These are phyloP conservation scores for Chlorodrepanis virens DNA, from an alignment of 2,113 vertebrate genomes.

Conservation along the genomic window DNA sequence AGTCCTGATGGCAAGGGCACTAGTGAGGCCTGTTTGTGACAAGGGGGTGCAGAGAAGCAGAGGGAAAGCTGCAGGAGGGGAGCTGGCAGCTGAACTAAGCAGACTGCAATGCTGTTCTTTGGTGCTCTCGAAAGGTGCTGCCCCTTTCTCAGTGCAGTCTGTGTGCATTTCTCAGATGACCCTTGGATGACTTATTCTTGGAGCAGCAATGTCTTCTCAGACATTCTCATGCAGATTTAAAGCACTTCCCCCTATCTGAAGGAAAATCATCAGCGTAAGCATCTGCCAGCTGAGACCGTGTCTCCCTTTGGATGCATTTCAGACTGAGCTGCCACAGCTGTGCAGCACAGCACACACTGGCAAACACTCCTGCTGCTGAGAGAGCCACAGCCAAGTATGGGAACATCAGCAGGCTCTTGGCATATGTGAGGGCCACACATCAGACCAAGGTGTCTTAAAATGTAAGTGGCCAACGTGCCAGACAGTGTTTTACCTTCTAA, in stretches of 20 bases:
- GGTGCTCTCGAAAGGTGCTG: not conserved
- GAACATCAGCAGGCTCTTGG: not conserved
- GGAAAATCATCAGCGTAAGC: not conserved
- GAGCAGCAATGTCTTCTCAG: not conserved
- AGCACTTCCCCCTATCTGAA: not conserved
- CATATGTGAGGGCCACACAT: rapidly evolving
- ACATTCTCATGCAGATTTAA: not conserved
- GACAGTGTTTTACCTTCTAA: not conserved
- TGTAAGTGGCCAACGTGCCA: not conserved
- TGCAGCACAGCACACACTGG: not conserved
- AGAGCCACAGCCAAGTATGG: not conserved
- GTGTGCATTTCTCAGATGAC: not conserved
- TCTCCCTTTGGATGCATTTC: not conserved
- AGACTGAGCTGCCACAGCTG: not conserved
- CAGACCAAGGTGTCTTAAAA: not conserved
- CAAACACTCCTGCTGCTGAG: not conserved
- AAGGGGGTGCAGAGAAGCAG: not conserved
- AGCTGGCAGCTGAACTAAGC: not conserved
- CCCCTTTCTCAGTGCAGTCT: not conserved
- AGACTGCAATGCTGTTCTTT: not conserved
- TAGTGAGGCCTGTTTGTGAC: not conserved
- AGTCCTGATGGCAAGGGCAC: not conserved
- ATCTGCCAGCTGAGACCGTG: not conserved
- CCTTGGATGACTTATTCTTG: not conserved
- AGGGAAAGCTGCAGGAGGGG: not conserved